Evolutionary conservation across 2,888 invertebrate species (phyloP).

Genomic region (Drosophila putrida): DNA sequence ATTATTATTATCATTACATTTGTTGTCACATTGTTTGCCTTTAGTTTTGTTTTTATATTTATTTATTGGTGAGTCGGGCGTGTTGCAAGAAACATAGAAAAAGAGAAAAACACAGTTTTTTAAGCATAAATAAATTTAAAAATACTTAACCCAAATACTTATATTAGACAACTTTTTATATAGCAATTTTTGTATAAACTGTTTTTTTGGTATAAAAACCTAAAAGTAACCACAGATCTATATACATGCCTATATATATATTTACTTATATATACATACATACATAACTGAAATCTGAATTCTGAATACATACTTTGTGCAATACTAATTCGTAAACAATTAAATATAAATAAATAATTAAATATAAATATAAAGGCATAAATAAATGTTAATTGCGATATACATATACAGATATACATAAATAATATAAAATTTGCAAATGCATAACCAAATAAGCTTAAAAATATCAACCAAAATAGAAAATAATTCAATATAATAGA

Average conservation of each 20-base stretch:
- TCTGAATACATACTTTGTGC: slow-evolving; percentile 64
- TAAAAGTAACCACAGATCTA: slow-evolving; percentile 49
- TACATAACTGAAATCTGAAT: slow-evolving; percentile 49
- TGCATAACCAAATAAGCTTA: slow-evolving; percentile 70
- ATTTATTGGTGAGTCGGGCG: slow-evolving; percentile 44
- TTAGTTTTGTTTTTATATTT: slow-evolving; percentile 29
- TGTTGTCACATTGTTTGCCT: slow-evolving; percentile 42
- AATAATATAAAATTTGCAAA: slow-evolving; percentile 53
- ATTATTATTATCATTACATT: slow-evolving; percentile 20
- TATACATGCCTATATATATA: slow-evolving; percentile 43
- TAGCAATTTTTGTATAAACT: slow-evolving; percentile 80
- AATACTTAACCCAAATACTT: slow-evolving; percentile 51
- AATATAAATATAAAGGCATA: slow-evolving; percentile 35
- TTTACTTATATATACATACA: slow-evolving; percentile 23
- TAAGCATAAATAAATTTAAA: slow-evolving; percentile 32
- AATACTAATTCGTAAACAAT: slow-evolving; percentile 73
- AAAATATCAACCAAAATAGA: slow-evolving; percentile 44
- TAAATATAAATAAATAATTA: slow-evolving; percentile 40
- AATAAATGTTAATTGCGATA: slow-evolving; percentile 50
- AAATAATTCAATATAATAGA: slow-evolving; percentile 30
- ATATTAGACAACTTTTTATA: slow-evolving; percentile 79
- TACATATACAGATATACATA: slow-evolving; percentile 50
- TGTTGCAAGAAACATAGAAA: slow-evolving; percentile 42
- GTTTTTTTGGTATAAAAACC: slow-evolving; percentile 60
- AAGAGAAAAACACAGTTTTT: slow-evolving; percentile 24